These are phyloP conservation scores for Sacculina carcini DNA, from an alignment of 2,888 invertebrate genomes.

Conservation along the genomic window DNA sequence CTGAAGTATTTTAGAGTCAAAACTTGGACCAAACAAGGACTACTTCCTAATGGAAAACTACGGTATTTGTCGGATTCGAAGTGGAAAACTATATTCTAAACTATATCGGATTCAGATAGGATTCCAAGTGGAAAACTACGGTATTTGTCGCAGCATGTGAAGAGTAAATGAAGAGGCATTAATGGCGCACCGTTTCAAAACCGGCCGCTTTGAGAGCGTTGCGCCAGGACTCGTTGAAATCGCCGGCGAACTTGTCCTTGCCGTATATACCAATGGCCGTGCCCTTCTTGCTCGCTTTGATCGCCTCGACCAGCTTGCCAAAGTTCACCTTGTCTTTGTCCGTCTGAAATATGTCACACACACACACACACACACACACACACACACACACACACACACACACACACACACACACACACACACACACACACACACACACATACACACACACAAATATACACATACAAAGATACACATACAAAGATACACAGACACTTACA, in stretches of 20 bases:
- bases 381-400: not conserved
- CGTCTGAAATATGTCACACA: no score
- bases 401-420: no score
- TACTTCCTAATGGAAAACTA: no score
- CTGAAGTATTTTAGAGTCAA: no score
- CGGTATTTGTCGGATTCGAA: no score
- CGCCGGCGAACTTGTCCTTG: slow-evolving; percentile 80
- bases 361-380: slow-evolving; percentile 9
- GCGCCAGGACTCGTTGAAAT: slow-evolving; percentile 80
- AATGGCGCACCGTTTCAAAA: slow-evolving; percentile 53
- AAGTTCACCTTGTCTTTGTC: slow-evolving; percentile 72
- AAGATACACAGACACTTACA: not conserved
- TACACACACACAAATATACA: no score
- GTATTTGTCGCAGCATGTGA: no score
- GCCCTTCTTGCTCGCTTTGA: slow-evolving; percentile 66
- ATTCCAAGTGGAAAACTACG: no score
- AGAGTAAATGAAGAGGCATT: no score
- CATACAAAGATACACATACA: not conserved
- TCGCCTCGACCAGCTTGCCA: slow-evolving; percentile 39
- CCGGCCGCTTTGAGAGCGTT: slow-evolving; percentile 42
- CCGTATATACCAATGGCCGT: slow-evolving; percentile 64
- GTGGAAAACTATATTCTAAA: no score
- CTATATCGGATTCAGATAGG: not conserved
- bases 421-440: no score
- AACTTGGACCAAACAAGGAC: no score